Evolutionary conservation across 2,888 invertebrate species (phyloP).

Genomic region (Cerastis leucographa): DNA sequence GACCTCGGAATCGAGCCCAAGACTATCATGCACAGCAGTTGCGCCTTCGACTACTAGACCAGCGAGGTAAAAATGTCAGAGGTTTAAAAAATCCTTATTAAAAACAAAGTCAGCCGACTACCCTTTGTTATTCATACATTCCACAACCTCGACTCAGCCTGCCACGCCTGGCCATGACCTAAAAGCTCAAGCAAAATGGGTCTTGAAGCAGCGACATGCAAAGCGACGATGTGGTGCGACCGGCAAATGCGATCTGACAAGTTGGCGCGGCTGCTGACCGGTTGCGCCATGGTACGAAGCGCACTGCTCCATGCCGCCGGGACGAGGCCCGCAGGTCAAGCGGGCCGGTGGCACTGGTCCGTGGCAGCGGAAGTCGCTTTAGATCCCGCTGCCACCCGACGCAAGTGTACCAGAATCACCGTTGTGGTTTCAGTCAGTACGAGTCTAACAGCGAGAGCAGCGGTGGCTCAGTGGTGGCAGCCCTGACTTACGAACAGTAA

Average conservation of each 20-base stretch:
- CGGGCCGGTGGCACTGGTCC: no score
- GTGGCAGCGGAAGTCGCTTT: no score
- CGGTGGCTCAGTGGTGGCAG: no score
- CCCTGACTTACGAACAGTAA: no score
- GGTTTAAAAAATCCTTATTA: no score
- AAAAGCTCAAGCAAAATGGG: no score
- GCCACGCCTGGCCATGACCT: no score
- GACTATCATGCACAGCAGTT: not conserved
- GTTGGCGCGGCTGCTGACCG: not conserved
- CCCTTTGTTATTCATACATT: not conserved
- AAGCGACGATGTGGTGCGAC: not conserved
- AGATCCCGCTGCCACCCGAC: no score
- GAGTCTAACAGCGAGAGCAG: no score
- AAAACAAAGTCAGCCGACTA: not conserved
- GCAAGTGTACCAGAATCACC: no score
- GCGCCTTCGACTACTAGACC: not conserved
- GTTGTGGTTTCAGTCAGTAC: no score
- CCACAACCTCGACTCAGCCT: not conserved
- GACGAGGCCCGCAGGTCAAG: no score
- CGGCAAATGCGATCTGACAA: not conserved
- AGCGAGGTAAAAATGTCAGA: not conserved
- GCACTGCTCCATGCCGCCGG: not conserved
- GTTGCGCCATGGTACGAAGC: not conserved
- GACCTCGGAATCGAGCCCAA: not conserved
- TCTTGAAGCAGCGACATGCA: not conserved